phyloP scores from a whole-genome alignment of 2,888 invertebrate species.

The Cephus sareptanus region DNA sequence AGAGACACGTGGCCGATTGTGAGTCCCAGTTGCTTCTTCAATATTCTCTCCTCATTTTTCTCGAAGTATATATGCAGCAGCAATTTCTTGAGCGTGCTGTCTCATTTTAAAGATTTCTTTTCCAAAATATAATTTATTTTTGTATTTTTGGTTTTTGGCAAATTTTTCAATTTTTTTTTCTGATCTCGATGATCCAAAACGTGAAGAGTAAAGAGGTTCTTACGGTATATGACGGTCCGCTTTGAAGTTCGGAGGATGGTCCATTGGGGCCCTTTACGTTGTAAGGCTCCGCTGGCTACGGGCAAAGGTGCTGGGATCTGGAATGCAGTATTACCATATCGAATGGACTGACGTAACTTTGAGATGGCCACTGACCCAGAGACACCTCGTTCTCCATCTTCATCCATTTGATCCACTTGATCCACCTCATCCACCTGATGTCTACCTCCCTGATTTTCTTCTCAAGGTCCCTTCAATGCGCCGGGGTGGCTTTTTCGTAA shows the following conservation, averaged over 20 bases:
- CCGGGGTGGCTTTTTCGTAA: background rate
- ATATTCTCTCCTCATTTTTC: background rate
- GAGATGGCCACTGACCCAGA: constrained; percentile 60
- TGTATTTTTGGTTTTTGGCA: background rate
- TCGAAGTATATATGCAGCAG: background rate
- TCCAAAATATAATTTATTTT: background rate
- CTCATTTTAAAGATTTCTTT: background rate
- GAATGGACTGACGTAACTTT: constrained; percentile 58
- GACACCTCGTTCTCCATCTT: constrained; percentile 28
- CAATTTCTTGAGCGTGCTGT: background rate
- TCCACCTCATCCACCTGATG: background rate
- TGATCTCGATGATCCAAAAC: background rate
- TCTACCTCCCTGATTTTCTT: background rate
- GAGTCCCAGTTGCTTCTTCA: background rate
- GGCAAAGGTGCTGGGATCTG: constrained; percentile 26
- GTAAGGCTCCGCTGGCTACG: background rate
- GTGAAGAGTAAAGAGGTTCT: background rate
- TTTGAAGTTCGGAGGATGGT: background rate
- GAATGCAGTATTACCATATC: constrained; percentile 61
- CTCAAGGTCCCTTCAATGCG: background rate
- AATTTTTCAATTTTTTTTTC: background rate
- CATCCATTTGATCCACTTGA: background rate
- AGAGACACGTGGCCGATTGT: background rate
- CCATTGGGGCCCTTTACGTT: background rate
- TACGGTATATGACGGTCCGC: background rate